A percentile compares a stretch with the other conserved stretches of the same genome.
Evolutionary conservation across 2,888 invertebrate species (phyloP).

Genomic region (Epiblema foenella): DNA sequence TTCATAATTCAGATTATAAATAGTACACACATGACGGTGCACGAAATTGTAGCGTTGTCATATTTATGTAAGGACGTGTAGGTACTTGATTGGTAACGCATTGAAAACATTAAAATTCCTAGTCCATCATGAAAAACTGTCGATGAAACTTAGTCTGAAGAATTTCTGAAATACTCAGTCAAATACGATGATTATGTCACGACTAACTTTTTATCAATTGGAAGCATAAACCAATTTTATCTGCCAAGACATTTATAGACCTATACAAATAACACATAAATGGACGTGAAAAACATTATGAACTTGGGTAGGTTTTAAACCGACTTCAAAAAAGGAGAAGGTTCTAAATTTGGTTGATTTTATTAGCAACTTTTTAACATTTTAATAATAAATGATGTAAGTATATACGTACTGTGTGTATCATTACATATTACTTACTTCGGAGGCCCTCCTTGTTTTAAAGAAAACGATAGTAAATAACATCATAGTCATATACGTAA

Average conservation of each 20-base stretch:
- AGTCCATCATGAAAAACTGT: background rate
- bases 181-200: background rate
- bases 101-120: background rate
- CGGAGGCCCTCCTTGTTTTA: conserved; percentile 12
- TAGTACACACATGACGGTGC: conserved; percentile 18
- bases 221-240: background rate
- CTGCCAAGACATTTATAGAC: background rate
- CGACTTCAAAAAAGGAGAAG: too few species aligned
- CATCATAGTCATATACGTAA: conserved; percentile 7
- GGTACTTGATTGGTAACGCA: conserved; percentile 13
- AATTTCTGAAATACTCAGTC: too few species aligned
- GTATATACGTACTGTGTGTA: conserved; percentile 5
- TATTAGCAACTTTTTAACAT: background rate
- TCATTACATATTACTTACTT: too few species aligned
- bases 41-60: conserved; percentile 2
- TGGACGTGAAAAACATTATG: too few species aligned
- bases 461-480: conserved; percentile 28
- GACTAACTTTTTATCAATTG: background rate
- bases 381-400: background rate
- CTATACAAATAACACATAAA: too few species aligned
- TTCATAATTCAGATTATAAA: conserved; percentile 21
- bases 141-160: background rate
- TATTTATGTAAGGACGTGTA: conserved; percentile 10
- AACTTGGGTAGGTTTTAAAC: too few species aligned
- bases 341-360: too few species aligned